Evolutionary conservation across 2,113 vertebrate species (phyloP), one percentile per base, ranked within the genome.

Genomic region (Gambusia affinis): DNA sequence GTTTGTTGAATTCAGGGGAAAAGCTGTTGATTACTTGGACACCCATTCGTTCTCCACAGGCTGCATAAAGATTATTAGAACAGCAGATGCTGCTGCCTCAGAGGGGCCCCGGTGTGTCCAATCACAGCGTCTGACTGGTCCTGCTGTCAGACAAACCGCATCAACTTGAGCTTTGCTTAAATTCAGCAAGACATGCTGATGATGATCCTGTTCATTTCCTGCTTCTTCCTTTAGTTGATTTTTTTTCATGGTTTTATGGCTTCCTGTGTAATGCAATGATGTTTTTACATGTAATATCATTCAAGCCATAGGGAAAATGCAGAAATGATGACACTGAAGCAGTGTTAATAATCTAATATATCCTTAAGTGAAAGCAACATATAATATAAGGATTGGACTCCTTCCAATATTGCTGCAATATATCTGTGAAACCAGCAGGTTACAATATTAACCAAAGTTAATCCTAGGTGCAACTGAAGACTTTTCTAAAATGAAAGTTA

Each of bases 1-100:
- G 82, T 88, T 86, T 88, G 72, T 79, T 84, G 79, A 81, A 76
- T 87, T 85, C 84, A 75, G 74, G 85, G 68, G 83, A 83, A 91
- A 88, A 79, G 87, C 74, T 62, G 47, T 67, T 64, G 74, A 89
- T 90, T 83, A 78, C 79, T 70, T 64, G 78, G 64, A 80, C 83
- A 86, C 83, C 75, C 47, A 69, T 80, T 81, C 60, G 79, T 73
- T 74, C 57, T 82, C 76, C 70, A 44, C 72, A 31, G 80, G 67
- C 85, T 70, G 82, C 22, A 1, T 71, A 61, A 76, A 84, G 76
- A 83, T 86, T 87, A 87, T 85, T 89, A 85, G 75, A 88, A 85
- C 77, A 84, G 73, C 80, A 85, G 85, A 85, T 85, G 70, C 70
- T 42, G 66, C 51, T 12, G 64, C 69, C 84, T 80, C 82, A 29